Conservation (phyloP, 92 coral and sea anemone genomes). For the Blastomussa wellsi region DNA sequence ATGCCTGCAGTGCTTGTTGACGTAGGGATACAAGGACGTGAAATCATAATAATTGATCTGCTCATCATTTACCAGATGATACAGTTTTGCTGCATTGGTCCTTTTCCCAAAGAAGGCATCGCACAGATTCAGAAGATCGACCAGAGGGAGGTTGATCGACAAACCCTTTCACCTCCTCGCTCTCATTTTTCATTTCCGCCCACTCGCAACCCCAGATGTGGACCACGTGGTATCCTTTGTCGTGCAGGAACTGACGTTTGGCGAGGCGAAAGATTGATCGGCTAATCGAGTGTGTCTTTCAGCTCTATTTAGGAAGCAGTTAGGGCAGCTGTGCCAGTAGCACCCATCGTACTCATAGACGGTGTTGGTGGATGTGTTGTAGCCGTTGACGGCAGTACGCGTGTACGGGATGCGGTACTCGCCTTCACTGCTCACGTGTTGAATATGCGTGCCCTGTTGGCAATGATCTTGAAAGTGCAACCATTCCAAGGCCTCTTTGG, state of each 20-base stretch:
- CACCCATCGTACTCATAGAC: slow-evolving; percentile 46
- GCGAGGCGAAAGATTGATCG: not conserved
- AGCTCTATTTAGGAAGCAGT: not conserved
- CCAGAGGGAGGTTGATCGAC: not conserved
- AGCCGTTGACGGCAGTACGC: slow-evolving; percentile 20
- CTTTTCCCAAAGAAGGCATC: slow-evolving; percentile 12
- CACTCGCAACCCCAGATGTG: slow-evolving; percentile 58
- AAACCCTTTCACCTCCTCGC: not conserved
- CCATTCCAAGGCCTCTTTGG: not conserved
- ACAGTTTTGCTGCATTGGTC: slow-evolving; percentile 24
- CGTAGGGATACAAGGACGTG: slow-evolving; percentile 6
- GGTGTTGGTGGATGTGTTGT: not conserved
- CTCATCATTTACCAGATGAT: not conserved
- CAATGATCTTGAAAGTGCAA: not conserved
- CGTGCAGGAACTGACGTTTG: not conserved
- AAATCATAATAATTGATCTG: not conserved
- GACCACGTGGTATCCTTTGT: slow-evolving; percentile 30
- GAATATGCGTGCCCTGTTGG: not conserved
- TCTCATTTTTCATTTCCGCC: too few relatives aligned
- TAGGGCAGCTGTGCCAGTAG: slow-evolving; percentile 29
- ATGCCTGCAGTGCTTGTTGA: slow-evolving; percentile 7
- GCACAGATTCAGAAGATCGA: not conserved
- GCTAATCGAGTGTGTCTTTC: not conserved
- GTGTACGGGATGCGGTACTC: not conserved
- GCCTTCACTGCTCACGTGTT: not conserved